A percentile compares a stretch with the other conserved stretches of the same genome.
Evolutionary conservation across 2,888 invertebrate genomes (phyloP).

Genomic region (Xestia sexstrigata): DNA sequence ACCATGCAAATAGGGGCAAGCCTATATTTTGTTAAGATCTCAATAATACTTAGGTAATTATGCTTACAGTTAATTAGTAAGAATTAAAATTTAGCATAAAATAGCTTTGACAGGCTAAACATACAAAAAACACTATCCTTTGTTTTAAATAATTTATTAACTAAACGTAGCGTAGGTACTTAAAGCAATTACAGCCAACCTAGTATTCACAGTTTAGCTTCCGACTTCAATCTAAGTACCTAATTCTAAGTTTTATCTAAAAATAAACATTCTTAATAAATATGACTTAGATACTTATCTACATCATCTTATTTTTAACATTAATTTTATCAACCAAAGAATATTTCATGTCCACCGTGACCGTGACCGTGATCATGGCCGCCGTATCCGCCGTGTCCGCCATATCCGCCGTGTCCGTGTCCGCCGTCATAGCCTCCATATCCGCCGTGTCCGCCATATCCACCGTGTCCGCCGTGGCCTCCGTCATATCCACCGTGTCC

Average conservation of each 20-base stretch:
- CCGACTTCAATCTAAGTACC: background rate
- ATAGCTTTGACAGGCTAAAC: background rate
- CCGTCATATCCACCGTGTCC: background rate
- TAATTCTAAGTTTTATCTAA: background rate
- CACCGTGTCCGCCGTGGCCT: background rate
- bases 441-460: background rate
- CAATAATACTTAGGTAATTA: no score
- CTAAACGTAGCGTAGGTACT: background rate
- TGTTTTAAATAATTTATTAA: slow-evolving; percentile 7
- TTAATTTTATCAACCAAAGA: background rate
- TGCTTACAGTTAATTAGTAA: background rate
- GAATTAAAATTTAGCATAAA: background rate
- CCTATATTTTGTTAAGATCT: no score
- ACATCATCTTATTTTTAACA: slow-evolving; percentile 2
- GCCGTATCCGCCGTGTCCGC: background rate
- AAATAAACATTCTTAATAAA: slow-evolving; percentile 1
- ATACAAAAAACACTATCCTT: background rate
- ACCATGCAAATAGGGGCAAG: no score
- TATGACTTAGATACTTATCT: background rate
- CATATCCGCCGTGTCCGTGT: background rate
- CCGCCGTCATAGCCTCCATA: slow-evolving; percentile 15
- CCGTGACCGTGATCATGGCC: background rate
- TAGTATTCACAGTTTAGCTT: background rate
- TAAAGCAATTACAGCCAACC: background rate
- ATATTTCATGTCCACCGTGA: background rate